Evolutionary conservation across 2,113 vertebrate species (phyloP), one percentile per base, ranked within the genome.

Genomic region (Calyptommatus sinebrachiatus): DNA sequence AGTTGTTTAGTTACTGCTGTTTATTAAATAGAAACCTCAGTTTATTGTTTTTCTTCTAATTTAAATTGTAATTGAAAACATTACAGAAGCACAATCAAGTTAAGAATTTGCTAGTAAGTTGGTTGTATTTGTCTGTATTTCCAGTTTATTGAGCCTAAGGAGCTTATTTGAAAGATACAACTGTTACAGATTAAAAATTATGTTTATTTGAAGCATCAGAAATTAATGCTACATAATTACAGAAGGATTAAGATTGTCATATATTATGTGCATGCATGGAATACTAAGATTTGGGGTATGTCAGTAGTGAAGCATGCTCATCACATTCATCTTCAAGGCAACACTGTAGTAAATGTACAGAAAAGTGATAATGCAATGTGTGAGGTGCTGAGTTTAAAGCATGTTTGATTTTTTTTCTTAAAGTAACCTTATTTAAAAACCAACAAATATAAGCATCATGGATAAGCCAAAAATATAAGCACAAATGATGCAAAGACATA

Each of bases 31-130:
- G 61, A 78, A 78, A 71, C 53, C 50, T 41, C 74, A 20, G 53
- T 78, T 78, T 78, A 78, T 28, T 70, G 53, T 70, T 71, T 62
- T 9, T 61, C 77, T 71, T 71, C 77, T 61, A 78, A 71, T 71
- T 45, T 71, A 71, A 71, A 62, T 45, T 28, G 61, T 78, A 78
- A 78, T 71, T 78, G 67, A 60, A 61, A 61, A 61, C 31, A 71
- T 46, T 78, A 31, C 53, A 78, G 53, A 61, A 78, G 45, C 26
- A 76, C 60, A 63, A 46, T 65, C 28, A 28, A 45, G 29, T 69
- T 77, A 77, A 77, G 31, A 41, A 41, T 78, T 78, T 77, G 21
- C 48, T 68, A n/a, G 67, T 71, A 45, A 71, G 70, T 71, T 71
- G 77, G 26, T 10, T 26, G 22, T 71, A 31, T 26, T 48, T 28